A percentile compares a stretch with the other conserved stretches of the same genome.
These are phyloP conservation scores for Cyanoderma ruficeps DNA, from an alignment of 2,113 vertebrate species.

Conservation along the genomic window DNA sequence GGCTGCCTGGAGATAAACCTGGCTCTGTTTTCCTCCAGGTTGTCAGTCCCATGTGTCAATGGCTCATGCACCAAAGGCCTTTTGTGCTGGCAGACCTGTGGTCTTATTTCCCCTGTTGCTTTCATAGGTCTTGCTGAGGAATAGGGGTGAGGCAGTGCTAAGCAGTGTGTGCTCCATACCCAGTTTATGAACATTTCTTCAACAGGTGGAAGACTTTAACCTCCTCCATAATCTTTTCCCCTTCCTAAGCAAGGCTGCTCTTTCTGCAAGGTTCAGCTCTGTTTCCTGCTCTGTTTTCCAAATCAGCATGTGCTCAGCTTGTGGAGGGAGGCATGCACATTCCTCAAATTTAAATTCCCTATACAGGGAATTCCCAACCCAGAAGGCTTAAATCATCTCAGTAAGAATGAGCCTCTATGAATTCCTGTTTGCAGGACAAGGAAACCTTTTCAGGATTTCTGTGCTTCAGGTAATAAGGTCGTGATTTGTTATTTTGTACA, in stretches of 20 bases:
- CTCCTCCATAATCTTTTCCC: background rate
- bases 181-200: background rate
- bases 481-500: background rate
- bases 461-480: background rate
- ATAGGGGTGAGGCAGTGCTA: background rate
- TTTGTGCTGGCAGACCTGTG: background rate
- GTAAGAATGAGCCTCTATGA: background rate
- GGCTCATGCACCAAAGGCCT: background rate
- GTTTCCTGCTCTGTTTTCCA: slow-evolving; percentile 18
- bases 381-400: slow-evolving; percentile 5
- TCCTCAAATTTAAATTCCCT: background rate
- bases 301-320: background rate
- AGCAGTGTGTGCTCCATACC: background rate
- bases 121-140: background rate
- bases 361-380: background rate
- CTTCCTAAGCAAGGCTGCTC: background rate
- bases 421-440: background rate
- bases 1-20: background rate
- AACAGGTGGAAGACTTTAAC: background rate
- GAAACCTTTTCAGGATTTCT: background rate
- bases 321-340: background rate
- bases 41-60: background rate
- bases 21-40: background rate
- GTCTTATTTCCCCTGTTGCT: background rate
- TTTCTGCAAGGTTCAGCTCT: background rate